Base-by-base conservation (phyloP, 2,888 invertebrate species). In the Diaperis boleti region DNA sequence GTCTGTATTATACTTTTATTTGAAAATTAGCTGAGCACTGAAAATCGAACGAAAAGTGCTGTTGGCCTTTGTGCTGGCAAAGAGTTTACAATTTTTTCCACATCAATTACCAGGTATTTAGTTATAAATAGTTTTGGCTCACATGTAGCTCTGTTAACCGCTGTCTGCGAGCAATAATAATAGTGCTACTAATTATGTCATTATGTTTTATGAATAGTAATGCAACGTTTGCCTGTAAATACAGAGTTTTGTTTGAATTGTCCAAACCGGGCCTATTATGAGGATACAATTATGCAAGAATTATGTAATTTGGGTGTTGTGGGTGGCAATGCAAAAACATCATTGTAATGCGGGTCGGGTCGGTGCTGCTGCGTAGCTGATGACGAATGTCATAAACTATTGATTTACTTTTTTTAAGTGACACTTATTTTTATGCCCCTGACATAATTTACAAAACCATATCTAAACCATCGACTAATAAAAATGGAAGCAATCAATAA, bases 221-320 rank as follows among this genome's bases (percentile, higher is more conserved):
- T 33, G 33, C 18, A 33, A 49, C 29, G 35, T 33, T 49, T 26
- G 15, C 52, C 15, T 8, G 22, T 39, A 52, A 52, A 52, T 17
- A 37, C 20, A 17, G 26, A 14, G n/a, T 35, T 52, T 49, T 52
- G 5, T 45, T 14, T 44, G 22, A 20, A 39, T 39, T 52, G 52
- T 52, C 15, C 18, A 20, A 15, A 49, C 33, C 10, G 35, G 33
- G 50, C 11, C 35, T 50, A 33, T 49, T 15, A 15, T n/a, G 3
- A 39, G 39, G 35, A 13, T 26, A 22, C 39, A 52, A 39, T 52
- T 39, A 39, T 35, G 37, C 8, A 52, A 52, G 52, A 39, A 52
- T 52, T 52, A 52, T 52, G 52, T 52, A 37, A 52, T 26, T 39
- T 20, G 1, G n/a, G n/a, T n/a, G 37, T 18, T 37, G 52, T 52